These are phyloP conservation scores for Megaceryle maxima DNA, from an alignment of 2,113 vertebrate species.

Conservation along the genomic window DNA sequence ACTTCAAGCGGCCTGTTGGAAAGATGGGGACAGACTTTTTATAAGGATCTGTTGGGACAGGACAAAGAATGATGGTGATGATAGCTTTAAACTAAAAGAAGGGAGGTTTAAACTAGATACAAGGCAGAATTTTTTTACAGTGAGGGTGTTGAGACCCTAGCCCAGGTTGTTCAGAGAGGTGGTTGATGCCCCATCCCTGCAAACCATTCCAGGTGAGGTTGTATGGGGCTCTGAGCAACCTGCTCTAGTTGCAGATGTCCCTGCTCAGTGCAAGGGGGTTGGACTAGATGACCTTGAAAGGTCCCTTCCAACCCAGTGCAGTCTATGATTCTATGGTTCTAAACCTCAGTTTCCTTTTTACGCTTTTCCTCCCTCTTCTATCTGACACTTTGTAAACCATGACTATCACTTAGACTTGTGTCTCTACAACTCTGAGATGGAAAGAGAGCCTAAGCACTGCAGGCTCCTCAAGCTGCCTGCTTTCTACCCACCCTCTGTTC, in stretches of 20 bases:
- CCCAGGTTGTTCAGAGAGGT: not conserved
- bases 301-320: not conserved
- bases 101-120: not conserved
- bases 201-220: not conserved
- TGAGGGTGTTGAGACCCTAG: not conserved
- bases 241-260: not conserved
- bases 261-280: not conserved
- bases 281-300: not conserved
- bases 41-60: not conserved
- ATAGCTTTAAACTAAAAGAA: not conserved
- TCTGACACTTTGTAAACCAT: not conserved
- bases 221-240: not conserved
- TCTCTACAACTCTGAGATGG: not conserved
- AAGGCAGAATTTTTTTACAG: not conserved
- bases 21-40: not conserved
- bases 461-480: not conserved
- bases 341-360: not conserved
- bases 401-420: not conserved
- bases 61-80: not conserved
- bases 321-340: not conserved
- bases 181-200: not conserved
- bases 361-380: not conserved
- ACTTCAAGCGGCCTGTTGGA: not conserved
- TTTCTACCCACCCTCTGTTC: not conserved
- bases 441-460: not conserved